Percentiles rank a stretch among this genome's conserved stretches.
These are phyloP conservation scores for Megaustenia siamemsis DNA, from an alignment of 2,888 invertebrate genomes.

Conservation along the genomic window DNA sequence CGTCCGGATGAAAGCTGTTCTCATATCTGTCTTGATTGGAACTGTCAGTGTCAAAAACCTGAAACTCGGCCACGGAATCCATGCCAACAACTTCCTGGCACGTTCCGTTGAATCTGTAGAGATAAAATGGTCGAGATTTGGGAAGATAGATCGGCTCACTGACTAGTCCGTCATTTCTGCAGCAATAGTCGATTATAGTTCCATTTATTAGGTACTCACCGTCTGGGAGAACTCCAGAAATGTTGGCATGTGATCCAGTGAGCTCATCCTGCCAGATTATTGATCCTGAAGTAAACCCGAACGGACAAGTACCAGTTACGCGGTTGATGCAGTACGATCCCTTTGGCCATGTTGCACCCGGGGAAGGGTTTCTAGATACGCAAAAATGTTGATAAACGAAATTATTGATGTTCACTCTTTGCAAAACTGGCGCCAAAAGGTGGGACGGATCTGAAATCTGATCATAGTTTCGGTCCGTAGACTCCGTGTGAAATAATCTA, in stretches of 20 bases:
- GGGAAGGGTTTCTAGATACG: neutral
- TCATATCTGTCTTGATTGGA: conserved; percentile 10
- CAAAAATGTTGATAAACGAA: conserved; percentile 37
- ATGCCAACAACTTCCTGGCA: conserved; percentile 37
- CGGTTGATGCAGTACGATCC: conserved; percentile 44
- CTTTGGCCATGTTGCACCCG: conserved; percentile 20
- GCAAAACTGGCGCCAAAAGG: neutral
- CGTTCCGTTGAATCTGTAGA: conserved; percentile 28
- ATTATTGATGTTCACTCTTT: conserved; percentile 3
- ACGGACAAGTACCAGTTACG: conserved; percentile 2
- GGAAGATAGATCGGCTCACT: conserved; percentile 15
- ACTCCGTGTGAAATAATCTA: conserved; percentile 27
- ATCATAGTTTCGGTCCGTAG: conserved; percentile 32
- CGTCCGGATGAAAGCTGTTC: conserved; percentile 29
- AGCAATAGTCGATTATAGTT: conserved; percentile 16
- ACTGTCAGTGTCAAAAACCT: conserved; percentile 35
- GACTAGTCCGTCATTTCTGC: conserved; percentile 29
- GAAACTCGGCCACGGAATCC: neutral
- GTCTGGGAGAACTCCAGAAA: neutral
- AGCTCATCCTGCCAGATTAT: conserved; percentile 30
- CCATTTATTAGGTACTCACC: neutral
- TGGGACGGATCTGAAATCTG: neutral
- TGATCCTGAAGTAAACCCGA: conserved; percentile 24
- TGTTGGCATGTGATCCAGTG: neutral
- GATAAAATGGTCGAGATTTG: conserved; percentile 27